A percentile compares a stretch with the other conserved stretches of the same genome.
Evolutionary conservation across 2,888 invertebrate species (phyloP).

Genomic region (Folsomia manolachei): DNA sequence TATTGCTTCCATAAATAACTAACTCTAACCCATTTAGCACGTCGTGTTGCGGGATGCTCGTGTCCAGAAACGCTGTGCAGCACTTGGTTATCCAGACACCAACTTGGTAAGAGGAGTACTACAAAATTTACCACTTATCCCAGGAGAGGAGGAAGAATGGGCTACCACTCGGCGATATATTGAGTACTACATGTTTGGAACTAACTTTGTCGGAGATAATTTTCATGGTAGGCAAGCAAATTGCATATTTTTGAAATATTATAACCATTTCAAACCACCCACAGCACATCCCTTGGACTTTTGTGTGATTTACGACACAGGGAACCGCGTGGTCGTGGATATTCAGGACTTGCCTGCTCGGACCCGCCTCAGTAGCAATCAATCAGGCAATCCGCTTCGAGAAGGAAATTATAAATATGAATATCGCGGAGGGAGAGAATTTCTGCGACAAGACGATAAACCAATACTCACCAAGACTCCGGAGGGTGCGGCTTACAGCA

Average conservation of each 20-base stretch:
- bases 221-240: conserved; percentile 29
- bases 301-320: conserved; percentile 19
- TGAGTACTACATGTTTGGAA: conserved; percentile 30
- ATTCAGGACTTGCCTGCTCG: conserved; percentile 34
- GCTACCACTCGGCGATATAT: too few relatives aligned
- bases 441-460: conserved; percentile 25
- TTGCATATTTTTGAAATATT: not conserved
- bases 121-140: too few relatives aligned
- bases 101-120: conserved; percentile 8
- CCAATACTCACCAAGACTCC: conserved; percentile 22
- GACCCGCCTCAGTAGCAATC: conserved; percentile 20
- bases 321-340: conserved; percentile 15
- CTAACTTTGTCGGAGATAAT: conserved; percentile 23
- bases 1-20: too few relatives aligned
- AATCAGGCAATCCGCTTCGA: conserved; percentile 21
- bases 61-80: conserved; percentile 18
- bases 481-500: conserved; percentile 19
- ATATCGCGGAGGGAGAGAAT: not conserved
- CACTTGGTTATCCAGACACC: conserved; percentile 16
- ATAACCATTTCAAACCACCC: not conserved
- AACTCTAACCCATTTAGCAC: not conserved
- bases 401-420: conserved; percentile 23
- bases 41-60: not conserved
- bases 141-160: conserved; percentile 8
- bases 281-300: conserved; percentile 39